Evolutionary conservation across 1,140 invertebrate species (phyloP), one percentile per base, ranked within the genome.

Genomic region (Limonius californicus): DNA sequence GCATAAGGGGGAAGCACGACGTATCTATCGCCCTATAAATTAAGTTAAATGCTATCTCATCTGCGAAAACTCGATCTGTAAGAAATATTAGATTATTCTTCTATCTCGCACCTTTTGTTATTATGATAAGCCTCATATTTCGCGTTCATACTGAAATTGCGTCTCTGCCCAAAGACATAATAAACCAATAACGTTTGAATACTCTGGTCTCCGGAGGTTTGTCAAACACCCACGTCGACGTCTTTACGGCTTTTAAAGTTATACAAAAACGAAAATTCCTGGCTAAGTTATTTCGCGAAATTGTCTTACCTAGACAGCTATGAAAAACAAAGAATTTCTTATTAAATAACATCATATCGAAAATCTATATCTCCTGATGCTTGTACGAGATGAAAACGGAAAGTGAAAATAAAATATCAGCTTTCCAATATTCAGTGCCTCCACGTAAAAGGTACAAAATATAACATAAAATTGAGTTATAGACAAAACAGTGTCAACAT

Each of bases 141-240:
- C 19, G 45, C n/a, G 15, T 50, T 50, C 45, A 19, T 50, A 50
- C 20, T 3, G 20, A 50, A 50, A 50, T 50, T 50, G 45, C 14
- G 14, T 50, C 14, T 50, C 45, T 21, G 19, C 45, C 43, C 20
- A 50, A 50, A 50, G 45, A 50, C 45, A 50, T 50, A 50, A 50
- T 50, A 50, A 50, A 50, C 45, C 45, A 50, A 50, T 50, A 50
- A 50, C 45, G 45, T 50, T 50, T 21, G 45, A 50, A 50, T 19
- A 50, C 20, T 50, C 1, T 2, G 9, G 20, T 19, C 45, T 50
- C 45, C 14, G 19, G 45, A 19, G 45, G 45, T 50, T 50, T 50
- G 16, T 18, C 20, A 50, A 50, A 50, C 45, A 50, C 45, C 45
- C 45, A 50, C 45, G 20, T 50, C 45, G 45, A 15, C 19, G 7